Evolutionary conservation across 2,797 vertebrate species (phyloP), one percentile per base, ranked within the genome.

Genomic region (Falco columbarius): DNA sequence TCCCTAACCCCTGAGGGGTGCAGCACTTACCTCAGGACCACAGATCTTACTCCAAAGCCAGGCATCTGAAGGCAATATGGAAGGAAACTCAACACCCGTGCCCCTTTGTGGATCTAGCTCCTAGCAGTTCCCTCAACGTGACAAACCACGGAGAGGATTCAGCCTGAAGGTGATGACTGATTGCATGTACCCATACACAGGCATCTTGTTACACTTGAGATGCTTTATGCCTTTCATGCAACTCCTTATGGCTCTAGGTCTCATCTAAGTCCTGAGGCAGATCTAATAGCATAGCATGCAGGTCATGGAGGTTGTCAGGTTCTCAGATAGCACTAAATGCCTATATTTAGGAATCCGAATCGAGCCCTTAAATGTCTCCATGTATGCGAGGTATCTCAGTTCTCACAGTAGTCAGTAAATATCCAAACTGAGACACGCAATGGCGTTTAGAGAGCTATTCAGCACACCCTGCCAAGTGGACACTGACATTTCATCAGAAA

Each of bases 391-490:
- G 16, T 77, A 68, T 71, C 8, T 3, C 83, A 76, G 19, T 73
- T 91, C 36, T 86, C 49, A 27, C 4, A 17, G 38, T 54, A 59
- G 55, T 63, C 61, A 58, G 16, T 88, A 68, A 90, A 72, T 36
- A 94, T 32, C 22, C 59, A 46, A 68, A 13, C 0, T 18, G n/a
- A 75, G 36, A 30, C 16, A 23, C 0, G 0, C 3, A 27, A 21
- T 26, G 12, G 18, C 44, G 81, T 77, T 84, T 40, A 74, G 46
- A 62, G 47, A 81, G 32, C 24, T 79, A 29, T 54, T 67, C 56
- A 74, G 75, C 15, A 70, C 0, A 4, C 6, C 32, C 26, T 82
- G 71, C 36, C 66, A 85, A 63, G 26, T 16, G 59, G 58, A 66
- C 29, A 46, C 7, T 32, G 49, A 22, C 29, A 34, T 79, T 82